Conservation (phyloP, 92 coral and sea anemone species). For the Anthopleura xanthogrammica region DNA sequence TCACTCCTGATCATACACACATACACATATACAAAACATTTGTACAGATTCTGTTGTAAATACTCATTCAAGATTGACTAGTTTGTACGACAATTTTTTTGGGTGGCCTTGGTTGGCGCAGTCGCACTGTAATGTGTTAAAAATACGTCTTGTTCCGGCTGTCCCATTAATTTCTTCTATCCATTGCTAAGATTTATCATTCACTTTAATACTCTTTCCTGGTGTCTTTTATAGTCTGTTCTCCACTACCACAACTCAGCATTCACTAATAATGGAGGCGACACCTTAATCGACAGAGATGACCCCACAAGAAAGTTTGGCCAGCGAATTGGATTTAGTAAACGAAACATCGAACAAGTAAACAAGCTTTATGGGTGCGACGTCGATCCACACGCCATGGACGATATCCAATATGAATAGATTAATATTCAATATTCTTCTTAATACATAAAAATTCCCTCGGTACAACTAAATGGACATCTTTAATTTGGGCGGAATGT, state of each 20-base stretch:
- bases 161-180: too few relatives aligned
- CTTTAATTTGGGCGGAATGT: too few relatives aligned
- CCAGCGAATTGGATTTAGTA: conserved; percentile 78
- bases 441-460: not conserved
- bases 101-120: too few relatives aligned
- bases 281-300: conserved; percentile 52
- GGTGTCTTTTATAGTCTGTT: conserved; percentile 61
- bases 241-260: conserved; percentile 94
- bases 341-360: conserved; percentile 69
- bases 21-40: too few relatives aligned
- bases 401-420: conserved; percentile 17
- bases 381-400: conserved; percentile 17
- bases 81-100: too few relatives aligned
- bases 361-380: conserved; percentile 64
- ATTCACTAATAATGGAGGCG: conserved; percentile 54
- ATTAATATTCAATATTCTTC: not conserved
- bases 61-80: too few relatives aligned
- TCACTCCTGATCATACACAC: too few relatives aligned
- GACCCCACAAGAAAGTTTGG: conserved; percentile 81
- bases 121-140: too few relatives aligned
- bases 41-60: too few relatives aligned
- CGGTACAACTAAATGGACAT: too few relatives aligned
- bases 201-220: not conserved
- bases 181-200: not conserved
- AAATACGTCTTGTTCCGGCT: too few relatives aligned